Evolutionary conservation across 92 coral and sea anemone species (phyloP).

Genomic region (Palythoa caribaeorum): DNA sequence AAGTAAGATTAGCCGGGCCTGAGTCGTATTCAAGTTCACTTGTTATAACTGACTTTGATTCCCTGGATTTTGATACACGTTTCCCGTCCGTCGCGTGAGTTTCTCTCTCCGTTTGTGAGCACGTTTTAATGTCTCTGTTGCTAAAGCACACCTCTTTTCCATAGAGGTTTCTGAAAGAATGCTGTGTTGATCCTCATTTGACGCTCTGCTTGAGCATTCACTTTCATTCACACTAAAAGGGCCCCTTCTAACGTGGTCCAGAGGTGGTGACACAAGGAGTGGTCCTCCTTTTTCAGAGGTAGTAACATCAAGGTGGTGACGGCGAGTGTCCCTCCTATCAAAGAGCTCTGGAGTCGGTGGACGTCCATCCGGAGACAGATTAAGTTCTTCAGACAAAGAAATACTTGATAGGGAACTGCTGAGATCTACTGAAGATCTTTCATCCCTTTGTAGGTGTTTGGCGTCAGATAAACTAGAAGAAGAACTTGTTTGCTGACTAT

Average conservation of each 20-base stretch:
- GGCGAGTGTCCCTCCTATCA: constrained; percentile 34
- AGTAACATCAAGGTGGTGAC: constrained; percentile 34
- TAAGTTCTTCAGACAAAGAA: constrained; percentile 13
- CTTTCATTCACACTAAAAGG: constrained; percentile 3
- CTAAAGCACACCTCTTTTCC: constrained; percentile 66
- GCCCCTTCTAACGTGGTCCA: constrained; percentile 47
- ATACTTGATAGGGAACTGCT: constrained; percentile 36
- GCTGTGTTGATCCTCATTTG: constrained; percentile 27
- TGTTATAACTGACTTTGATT: no score
- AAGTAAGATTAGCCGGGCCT: no score
- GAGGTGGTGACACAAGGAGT: constrained; percentile 44
- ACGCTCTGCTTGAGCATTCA: constrained; percentile 43
- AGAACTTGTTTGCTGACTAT: background rate
- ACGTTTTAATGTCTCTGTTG: constrained; percentile 61
- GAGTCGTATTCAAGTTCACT: no score
- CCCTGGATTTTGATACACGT: background rate
- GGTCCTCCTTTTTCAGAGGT: constrained; percentile 34
- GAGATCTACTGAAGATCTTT: background rate
- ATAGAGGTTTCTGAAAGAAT: constrained; percentile 62
- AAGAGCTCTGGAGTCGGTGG: constrained; percentile 39
- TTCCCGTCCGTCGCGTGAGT: constrained; percentile 3
- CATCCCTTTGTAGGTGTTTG: background rate
- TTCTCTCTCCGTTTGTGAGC: constrained; percentile 58
- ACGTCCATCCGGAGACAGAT: constrained; percentile 34
- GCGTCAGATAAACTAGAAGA: constrained; percentile 6